Base-by-base conservation (phyloP, 1,140 invertebrate species). In the Drosophila persimilis region DNA sequence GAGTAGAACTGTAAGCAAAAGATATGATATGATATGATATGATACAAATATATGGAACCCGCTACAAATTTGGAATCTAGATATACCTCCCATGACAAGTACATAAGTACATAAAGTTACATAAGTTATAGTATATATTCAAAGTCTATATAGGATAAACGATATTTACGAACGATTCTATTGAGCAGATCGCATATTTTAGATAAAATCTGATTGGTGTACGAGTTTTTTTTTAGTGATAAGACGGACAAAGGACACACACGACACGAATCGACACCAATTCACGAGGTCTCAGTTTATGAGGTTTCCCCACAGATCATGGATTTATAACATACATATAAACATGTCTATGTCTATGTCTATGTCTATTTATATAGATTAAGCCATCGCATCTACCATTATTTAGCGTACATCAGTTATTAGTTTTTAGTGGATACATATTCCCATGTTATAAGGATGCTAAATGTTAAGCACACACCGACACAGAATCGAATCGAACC, bases 31-130 rank as follows among this genome's bases (percentile, higher is more conserved):
- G 11, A 77, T 46, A 64, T 46, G 8, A 77, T 46, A 64, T 46
- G 41, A 80, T 63, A 86, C 81, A 86, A 86, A 85, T 81, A 85
- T 86, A 86, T 79, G 84, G 44, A 88, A 88, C 78, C 83, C 83
- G 84, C 76, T 89, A 88, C 83, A 88, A 88, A 89, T 88, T 88
- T 77, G 84, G 66, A 88, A 88, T 88, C 84, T 88, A 88, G 75
- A 88, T 88, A 88, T 88, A 88, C 83, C 83, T 88, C 83, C 84
- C 83, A 79, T 56, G 70, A 39, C 11, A 63, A 59, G 24, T 26
- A 26, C 24, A 26, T 26, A 79, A 74, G 59, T 77, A 78, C 64
- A 74, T 78, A 73, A 69, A 52, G 59, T 53, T 62, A 52, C 26
- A 77, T 73, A 74, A 80, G 79, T 80, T 80, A 84, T 43, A 78